These are phyloP conservation scores for Fregata magnificens DNA, from an alignment of 2,113 vertebrate species.

Conservation along the genomic window DNA sequence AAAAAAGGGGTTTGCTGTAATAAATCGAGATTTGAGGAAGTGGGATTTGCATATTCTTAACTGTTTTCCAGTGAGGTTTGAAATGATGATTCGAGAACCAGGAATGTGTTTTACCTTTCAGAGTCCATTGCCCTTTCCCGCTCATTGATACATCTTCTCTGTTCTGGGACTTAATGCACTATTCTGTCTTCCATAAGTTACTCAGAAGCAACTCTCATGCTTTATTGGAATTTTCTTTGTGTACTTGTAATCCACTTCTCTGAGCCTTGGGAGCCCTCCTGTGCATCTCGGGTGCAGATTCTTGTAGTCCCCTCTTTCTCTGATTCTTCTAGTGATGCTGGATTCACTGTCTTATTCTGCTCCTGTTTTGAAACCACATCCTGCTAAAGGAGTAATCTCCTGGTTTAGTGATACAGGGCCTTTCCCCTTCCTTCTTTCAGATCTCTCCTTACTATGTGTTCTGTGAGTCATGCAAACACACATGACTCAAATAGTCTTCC, in stretches of 20 bases:
- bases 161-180: neutral
- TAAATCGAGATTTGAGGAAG: neutral
- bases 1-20: neutral
- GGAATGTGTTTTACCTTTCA: neutral
- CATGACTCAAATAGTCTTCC: slow-evolving; percentile 5
- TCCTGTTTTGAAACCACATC: neutral
- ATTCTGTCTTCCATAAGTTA: neutral
- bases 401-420: neutral
- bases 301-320: neutral
- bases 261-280: neutral
- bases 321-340: neutral
- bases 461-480: neutral
- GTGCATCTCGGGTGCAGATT: neutral
- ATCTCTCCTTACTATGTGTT: neutral
- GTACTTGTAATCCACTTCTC: neutral
- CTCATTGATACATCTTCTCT: neutral
- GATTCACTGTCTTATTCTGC: neutral
- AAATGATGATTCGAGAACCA: neutral
- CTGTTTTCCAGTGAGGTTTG: neutral
- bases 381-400: neutral
- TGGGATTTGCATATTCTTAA: neutral
- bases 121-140: neutral
- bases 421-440: neutral
- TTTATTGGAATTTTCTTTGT: neutral
- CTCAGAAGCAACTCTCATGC: neutral